Evolutionary conservation across 2,888 invertebrate species (phyloP).

Genomic region (Caradrina clavipalpis): DNA sequence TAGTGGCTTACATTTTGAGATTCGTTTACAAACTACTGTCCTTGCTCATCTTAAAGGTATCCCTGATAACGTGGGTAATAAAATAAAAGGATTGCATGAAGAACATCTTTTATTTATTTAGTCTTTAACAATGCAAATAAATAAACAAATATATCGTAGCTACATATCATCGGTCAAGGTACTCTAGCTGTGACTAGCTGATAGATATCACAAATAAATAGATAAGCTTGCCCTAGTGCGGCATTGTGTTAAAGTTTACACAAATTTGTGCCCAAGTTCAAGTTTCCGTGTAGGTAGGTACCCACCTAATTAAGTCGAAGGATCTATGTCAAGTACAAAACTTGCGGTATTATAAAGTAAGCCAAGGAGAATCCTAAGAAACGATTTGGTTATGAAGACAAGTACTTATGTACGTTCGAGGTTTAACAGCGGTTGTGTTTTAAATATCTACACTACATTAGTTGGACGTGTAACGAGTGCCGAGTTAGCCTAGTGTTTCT

Average conservation of each 20-base stretch:
- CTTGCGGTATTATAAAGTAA: constrained; percentile 26
- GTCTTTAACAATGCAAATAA: constrained; percentile 28
- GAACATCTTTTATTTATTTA: constrained; percentile 29
- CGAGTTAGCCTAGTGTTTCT: too few relatives aligned
- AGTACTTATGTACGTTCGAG: background rate
- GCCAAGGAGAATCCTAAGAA: constrained; percentile 29
- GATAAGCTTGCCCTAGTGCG: constrained; percentile 16
- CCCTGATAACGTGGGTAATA: constrained; percentile 49
- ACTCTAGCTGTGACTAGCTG: constrained; percentile 1
- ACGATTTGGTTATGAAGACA: background rate
- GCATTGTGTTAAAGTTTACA: background rate
- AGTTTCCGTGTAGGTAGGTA: background rate
- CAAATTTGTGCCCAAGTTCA: constrained; percentile 29
- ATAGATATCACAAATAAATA: constrained; percentile 1
- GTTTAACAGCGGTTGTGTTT: background rate
- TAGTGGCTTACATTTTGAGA: constrained; percentile 37
- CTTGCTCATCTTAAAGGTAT: constrained; percentile 45
- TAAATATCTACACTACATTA: constrained; percentile 2
- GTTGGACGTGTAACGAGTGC: too few relatives aligned
- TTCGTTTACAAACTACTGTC: constrained; percentile 45
- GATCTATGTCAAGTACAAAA: constrained; percentile 44
- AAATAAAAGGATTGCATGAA: constrained; percentile 46
- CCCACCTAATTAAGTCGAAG: background rate
- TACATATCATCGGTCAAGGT: constrained; percentile 34
- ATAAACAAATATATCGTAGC: constrained; percentile 9